Evolutionary conservation across 2,113 vertebrate species (phyloP).

Genomic region (Galeopterus variegatus): DNA sequence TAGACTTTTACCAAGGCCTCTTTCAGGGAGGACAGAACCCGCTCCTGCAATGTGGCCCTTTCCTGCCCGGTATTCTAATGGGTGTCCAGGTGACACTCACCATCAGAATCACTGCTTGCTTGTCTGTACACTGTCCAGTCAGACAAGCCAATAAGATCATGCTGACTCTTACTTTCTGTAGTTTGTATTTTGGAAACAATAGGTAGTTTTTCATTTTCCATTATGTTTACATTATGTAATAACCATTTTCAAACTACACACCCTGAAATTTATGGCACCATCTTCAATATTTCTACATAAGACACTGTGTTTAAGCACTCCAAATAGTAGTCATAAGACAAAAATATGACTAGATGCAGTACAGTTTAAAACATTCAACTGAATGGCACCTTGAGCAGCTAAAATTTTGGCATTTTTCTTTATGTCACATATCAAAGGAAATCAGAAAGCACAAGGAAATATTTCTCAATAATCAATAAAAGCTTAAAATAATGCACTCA

Average conservation of each 20-base stretch:
- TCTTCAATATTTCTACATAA: not conserved
- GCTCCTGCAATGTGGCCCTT: fast-evolving
- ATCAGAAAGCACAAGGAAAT: slow-evolving; percentile 8
- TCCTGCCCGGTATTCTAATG: not conserved
- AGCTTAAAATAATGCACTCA: slow-evolving; percentile 5
- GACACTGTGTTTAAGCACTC: not conserved
- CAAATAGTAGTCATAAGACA: not conserved
- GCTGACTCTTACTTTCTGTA: not conserved
- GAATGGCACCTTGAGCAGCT: not conserved
- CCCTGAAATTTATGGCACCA: not conserved
- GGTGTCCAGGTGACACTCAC: not conserved
- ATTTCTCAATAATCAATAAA: not conserved
- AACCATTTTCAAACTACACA: slow-evolving; percentile 15
- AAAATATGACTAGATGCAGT: not conserved
- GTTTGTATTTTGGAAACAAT: not conserved
- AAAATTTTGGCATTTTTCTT: not conserved
- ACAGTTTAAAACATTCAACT: slow-evolving; percentile 32
- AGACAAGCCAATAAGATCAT: not conserved
- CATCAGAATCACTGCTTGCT: not conserved
- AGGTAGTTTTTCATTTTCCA: not conserved
- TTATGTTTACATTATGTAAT: slow-evolving; percentile 19
- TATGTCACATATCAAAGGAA: not conserved
- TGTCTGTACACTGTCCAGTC: not conserved
- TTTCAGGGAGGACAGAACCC: not conserved
- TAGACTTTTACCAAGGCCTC: not conserved